Evolutionary conservation across 1,140 invertebrate genomes (phyloP).

Genomic region (Sycophaga agraensis): DNA sequence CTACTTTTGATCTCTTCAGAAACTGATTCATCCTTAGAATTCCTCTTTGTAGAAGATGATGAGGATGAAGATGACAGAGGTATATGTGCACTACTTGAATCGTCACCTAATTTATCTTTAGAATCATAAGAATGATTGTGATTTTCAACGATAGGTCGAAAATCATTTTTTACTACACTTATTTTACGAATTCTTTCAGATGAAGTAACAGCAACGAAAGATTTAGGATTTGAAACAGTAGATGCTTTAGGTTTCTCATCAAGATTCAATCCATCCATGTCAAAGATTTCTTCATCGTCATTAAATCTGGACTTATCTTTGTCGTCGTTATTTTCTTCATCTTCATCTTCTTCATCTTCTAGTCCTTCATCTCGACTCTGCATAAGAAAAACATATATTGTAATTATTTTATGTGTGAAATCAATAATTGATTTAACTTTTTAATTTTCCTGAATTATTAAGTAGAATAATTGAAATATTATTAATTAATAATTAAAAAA

Average conservation of each 20-base stretch:
- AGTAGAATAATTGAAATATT: background rate
- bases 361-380: slow-evolving; percentile 1
- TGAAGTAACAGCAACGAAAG: slow-evolving; percentile 52
- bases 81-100: slow-evolving; percentile 34
- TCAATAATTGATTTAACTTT: too few species aligned
- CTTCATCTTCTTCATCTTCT: slow-evolving; percentile 23
- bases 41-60: slow-evolving; percentile 39
- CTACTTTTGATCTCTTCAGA: slow-evolving; percentile 43
- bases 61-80: slow-evolving; percentile 17
- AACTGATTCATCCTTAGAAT: slow-evolving; percentile 46
- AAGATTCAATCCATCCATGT: slow-evolving; percentile 66
- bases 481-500: background rate
- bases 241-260: slow-evolving; percentile 49
- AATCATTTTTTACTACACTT: slow-evolving; percentile 63
- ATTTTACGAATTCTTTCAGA: slow-evolving; percentile 51
- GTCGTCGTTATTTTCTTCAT: slow-evolving; percentile 34
- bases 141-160: slow-evolving; percentile 59
- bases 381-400: too few species aligned
- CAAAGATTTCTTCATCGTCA: slow-evolving; percentile 64
- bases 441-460: background rate
- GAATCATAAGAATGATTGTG: slow-evolving; percentile 34
- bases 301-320: slow-evolving; percentile 39
- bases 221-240: slow-evolving; percentile 43
- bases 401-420: too few species aligned
- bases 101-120: slow-evolving; percentile 43